A percentile compares a stretch with the other conserved stretches of the same genome.
phyloP scores from a whole-genome alignment of 1,140 invertebrate species.

The Adelges cooleyi region DNA sequence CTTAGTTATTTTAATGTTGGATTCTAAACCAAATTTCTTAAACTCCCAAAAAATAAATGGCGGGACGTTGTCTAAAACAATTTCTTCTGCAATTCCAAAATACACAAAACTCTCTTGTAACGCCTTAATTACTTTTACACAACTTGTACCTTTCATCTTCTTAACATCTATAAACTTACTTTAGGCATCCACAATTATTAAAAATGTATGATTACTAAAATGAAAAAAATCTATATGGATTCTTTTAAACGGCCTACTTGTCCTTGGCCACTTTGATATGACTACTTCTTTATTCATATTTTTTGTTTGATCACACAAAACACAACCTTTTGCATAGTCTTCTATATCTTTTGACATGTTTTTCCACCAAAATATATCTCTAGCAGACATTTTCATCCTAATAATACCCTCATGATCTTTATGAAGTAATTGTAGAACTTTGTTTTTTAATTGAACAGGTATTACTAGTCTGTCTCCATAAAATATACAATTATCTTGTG shows the following conservation, averaged over 20 bases:
- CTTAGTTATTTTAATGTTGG: background rate
- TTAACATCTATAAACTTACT: no score
- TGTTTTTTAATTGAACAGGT: constrained; percentile 32
- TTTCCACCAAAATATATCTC: constrained; percentile 39
- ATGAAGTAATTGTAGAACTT: constrained; percentile 36
- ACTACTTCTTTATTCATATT: constrained; percentile 26
- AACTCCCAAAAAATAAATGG: background rate
- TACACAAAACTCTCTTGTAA: background rate
- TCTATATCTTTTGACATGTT: constrained; percentile 37
- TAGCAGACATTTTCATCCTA: constrained; percentile 37
- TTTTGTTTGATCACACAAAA: constrained; percentile 32
- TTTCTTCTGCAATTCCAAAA: constrained; percentile 6
- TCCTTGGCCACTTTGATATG: constrained; percentile 34
- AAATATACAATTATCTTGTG: constrained; percentile 34
- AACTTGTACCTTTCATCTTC: background rate
- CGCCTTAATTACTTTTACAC: background rate
- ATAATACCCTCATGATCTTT: constrained; percentile 36
- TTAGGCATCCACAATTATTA: background rate
- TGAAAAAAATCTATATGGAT: constrained; percentile 37
- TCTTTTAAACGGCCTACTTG: constrained; percentile 34
- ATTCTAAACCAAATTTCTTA: background rate
- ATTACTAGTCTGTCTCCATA: constrained; percentile 36
- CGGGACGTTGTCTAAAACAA: constrained; percentile 20
- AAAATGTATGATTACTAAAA: background rate
- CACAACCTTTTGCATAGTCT: constrained; percentile 32